Evolutionary conservation across 2,113 vertebrate genomes (phyloP).

Genomic region (Corvus hawaiiensis): DNA sequence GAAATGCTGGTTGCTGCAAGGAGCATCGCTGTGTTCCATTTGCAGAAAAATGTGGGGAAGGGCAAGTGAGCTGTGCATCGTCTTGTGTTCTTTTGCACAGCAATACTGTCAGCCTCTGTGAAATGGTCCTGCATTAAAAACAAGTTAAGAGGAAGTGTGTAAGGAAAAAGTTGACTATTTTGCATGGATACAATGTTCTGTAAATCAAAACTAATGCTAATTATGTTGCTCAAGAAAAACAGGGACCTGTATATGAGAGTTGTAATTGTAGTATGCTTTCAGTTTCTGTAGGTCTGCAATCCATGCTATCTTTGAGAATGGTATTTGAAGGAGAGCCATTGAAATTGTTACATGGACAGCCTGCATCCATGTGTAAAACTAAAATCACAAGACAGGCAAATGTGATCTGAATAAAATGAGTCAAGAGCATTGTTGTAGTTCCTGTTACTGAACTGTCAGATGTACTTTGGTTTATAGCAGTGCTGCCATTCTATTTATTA

Average conservation of each 20-base stretch:
- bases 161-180: neutral
- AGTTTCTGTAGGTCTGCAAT: neutral
- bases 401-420: neutral
- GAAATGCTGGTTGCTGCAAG: neutral
- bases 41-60: neutral
- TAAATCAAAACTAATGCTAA: neutral
- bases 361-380: neutral
- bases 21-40: neutral
- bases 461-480: neutral
- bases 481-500: neutral
- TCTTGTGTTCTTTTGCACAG: neutral
- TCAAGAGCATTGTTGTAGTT: neutral
- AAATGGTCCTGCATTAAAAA: neutral
- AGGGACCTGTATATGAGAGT: neutral
- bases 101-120: neutral
- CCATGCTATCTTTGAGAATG: neutral
- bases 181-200: neutral
- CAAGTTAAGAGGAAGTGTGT: neutral
- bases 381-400: neutral
- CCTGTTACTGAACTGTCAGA: neutral
- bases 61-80: neutral
- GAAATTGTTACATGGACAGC: neutral
- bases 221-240: neutral
- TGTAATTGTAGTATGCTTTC: neutral
- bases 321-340: neutral